Percentiles rank a stretch among this genome's conserved stretches.
These are phyloP conservation scores for Drosophila demipolita DNA, from an alignment of 2,888 invertebrate genomes.

Conservation along the genomic window DNA sequence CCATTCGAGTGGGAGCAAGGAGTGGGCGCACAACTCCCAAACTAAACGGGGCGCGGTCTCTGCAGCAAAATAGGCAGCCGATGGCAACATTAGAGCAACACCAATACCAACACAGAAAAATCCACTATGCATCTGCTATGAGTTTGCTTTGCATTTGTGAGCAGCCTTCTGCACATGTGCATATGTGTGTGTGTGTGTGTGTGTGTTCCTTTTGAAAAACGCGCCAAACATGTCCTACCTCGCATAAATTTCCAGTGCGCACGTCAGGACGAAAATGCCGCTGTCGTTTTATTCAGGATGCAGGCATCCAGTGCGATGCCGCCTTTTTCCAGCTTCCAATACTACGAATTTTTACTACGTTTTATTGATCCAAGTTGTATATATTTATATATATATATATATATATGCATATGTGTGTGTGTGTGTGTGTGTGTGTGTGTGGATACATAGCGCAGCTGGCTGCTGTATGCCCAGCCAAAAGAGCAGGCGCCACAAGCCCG, in stretches of 20 bases:
- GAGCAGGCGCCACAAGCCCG: slow-evolving; percentile 41
- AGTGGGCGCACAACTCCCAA: neutral
- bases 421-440: slow-evolving; percentile 17
- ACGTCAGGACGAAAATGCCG: slow-evolving; percentile 65
- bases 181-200: slow-evolving; percentile 31
- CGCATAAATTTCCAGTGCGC: slow-evolving; percentile 82
- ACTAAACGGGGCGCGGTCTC: slow-evolving; percentile 53
- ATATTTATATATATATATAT: neutral
- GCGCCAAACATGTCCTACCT: slow-evolving; percentile 84
- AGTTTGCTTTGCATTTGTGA: slow-evolving; percentile 44
- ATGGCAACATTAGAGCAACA: slow-evolving; percentile 37
- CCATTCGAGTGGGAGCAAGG: slow-evolving; percentile 12
- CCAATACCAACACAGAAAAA: slow-evolving; percentile 24
- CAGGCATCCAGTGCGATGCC: slow-evolving; percentile 31
- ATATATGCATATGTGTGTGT: slow-evolving; percentile 17
- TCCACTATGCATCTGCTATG: slow-evolving; percentile 28
- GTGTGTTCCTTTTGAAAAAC: slow-evolving; percentile 66
- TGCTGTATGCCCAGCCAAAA: slow-evolving; percentile 78
- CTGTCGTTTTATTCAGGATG: slow-evolving; percentile 45
- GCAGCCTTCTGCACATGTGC: slow-evolving; percentile 44
- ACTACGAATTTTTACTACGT: slow-evolving; percentile 81
- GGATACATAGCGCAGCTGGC: slow-evolving; percentile 51
- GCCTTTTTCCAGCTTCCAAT: slow-evolving; percentile 76
- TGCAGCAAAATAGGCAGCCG: slow-evolving; percentile 18
- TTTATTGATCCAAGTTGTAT: slow-evolving; percentile 71